phyloP scores from a whole-genome alignment of 30 jellyfish, hydroid and myxozoan genomes.

The Mastigias papua region DNA sequence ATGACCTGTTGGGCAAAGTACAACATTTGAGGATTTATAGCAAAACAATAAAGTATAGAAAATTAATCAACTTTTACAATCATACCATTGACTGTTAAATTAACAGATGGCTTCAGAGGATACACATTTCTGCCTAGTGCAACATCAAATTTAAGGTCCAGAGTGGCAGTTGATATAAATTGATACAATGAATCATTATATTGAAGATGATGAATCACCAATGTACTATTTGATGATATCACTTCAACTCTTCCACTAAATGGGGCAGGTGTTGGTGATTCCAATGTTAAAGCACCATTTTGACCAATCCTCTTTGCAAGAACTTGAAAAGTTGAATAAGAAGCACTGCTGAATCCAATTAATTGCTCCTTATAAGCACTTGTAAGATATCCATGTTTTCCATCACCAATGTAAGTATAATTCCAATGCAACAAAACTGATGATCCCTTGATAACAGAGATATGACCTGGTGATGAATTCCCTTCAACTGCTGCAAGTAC shows the following conservation, averaged over 20 bases:
- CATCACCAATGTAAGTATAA: conserved; percentile 27
- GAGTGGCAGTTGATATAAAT: not conserved
- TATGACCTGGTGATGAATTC: conserved; percentile 39
- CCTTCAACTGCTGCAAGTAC: not conserved
- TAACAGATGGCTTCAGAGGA: conserved; percentile 18
- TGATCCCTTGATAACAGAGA: conserved; percentile 18
- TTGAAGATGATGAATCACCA: conserved; percentile 17
- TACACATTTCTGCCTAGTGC: not conserved
- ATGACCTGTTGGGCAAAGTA: too few species aligned
- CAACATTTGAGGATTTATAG: too few species aligned
- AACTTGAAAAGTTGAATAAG: not conserved
- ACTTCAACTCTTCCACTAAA: conserved; percentile 32
- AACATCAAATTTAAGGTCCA: not conserved
- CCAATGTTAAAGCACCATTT: not conserved
- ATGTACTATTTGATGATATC: conserved; percentile 22
- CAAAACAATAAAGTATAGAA: not conserved
- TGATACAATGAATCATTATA: conserved; percentile 13
- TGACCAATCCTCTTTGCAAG: conserved; percentile 47
- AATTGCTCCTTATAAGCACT: not conserved
- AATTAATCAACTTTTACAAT: not conserved
- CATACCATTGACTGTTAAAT: conserved; percentile 18
- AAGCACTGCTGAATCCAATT: not conserved
- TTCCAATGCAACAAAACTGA: conserved; percentile 56
- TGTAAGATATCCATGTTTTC: not conserved
- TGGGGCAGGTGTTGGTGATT: conserved; percentile 20